Percentiles rank a stretch among this genome's conserved stretches.
These are phyloP conservation scores for Gymnoscopelus microlampas DNA, from an alignment of 2,797 vertebrate genomes.

Conservation along the genomic window DNA sequence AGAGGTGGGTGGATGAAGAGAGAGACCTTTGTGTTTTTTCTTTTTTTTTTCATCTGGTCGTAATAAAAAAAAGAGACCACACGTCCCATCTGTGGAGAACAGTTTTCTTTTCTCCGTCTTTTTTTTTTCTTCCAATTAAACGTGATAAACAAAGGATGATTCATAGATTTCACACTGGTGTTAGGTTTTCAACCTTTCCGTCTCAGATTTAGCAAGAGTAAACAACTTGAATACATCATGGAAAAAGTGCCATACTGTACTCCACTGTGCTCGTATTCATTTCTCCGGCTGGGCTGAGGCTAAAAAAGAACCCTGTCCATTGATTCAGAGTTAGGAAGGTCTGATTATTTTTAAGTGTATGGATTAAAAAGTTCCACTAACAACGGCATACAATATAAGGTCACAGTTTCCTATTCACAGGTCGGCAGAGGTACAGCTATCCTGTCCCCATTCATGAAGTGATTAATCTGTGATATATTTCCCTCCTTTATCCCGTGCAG, in stretches of 20 bases:
- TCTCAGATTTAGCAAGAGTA: conserved; percentile 81
- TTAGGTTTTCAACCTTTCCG: conserved; percentile 79
- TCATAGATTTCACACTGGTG: conserved; percentile 81
- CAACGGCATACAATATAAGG: conserved; percentile 54
- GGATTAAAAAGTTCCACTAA: conserved; percentile 76
- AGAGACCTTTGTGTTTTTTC: conserved; percentile 73
- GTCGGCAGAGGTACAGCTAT: conserved; percentile 32
- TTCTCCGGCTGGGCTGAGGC: conserved; percentile 57
- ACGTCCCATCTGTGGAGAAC: conserved; percentile 70
- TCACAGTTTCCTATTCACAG: conserved; percentile 63
- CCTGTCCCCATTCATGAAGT: conserved; percentile 42
- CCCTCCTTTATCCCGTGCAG: conserved; percentile 75
- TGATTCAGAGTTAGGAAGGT: conserved; percentile 68
- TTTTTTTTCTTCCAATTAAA: conserved; percentile 72
- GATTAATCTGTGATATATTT: conserved; percentile 69
- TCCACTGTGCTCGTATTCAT: conserved; percentile 75
- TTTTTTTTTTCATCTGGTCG: conserved; percentile 67
- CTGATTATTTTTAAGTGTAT: conserved; percentile 76
- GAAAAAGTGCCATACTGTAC: conserved; percentile 79
- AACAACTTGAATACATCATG: conserved; percentile 81
- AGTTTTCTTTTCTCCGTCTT: conserved; percentile 68
- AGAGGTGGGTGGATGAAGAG: conserved; percentile 75
- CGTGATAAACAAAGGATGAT: conserved; percentile 81
- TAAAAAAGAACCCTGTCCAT: conserved; percentile 72
- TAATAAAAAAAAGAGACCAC: conserved; percentile 68